Evolutionary conservation across 2,113 vertebrate genomes (phyloP).

Genomic region (Saccopteryx leptura): DNA sequence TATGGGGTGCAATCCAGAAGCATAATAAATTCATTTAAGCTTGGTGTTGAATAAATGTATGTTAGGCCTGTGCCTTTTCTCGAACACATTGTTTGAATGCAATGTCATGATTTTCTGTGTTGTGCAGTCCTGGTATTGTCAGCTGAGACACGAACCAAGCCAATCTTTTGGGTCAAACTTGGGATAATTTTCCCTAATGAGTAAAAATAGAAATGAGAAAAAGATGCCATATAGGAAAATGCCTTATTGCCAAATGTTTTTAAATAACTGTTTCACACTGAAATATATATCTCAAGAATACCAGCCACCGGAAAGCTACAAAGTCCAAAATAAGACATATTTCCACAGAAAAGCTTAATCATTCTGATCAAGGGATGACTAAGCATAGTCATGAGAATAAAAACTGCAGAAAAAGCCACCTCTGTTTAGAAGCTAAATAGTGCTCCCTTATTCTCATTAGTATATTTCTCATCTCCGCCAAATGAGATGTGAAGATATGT

Average conservation of each 20-base stretch:
- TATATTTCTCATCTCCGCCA: slow-evolving; percentile 83
- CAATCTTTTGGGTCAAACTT: slow-evolving; percentile 67
- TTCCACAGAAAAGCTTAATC: slow-evolving; percentile 80
- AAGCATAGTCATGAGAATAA: slow-evolving; percentile 72
- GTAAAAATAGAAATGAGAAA: slow-evolving; percentile 62
- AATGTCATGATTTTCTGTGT: slow-evolving; percentile 62
- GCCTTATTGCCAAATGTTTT: slow-evolving; percentile 71
- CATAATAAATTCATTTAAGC: slow-evolving; percentile 82
- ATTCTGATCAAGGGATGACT: slow-evolving; percentile 82
- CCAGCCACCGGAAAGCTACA: slow-evolving; percentile 67
- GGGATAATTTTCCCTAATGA: slow-evolving; percentile 63
- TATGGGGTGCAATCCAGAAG: slow-evolving; percentile 78
- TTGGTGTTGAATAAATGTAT: slow-evolving; percentile 80
- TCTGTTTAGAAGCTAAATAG: slow-evolving; percentile 83
- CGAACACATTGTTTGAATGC: slow-evolving; percentile 74
- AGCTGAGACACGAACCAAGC: slow-evolving; percentile 73
- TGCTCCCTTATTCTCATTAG: slow-evolving; percentile 83
- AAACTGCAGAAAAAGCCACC: slow-evolving; percentile 78
- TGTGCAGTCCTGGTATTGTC: slow-evolving; percentile 71
- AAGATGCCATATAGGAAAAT: slow-evolving; percentile 60
- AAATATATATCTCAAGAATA: slow-evolving; percentile 76
- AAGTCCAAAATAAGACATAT: slow-evolving; percentile 74
- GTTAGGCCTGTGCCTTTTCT: slow-evolving; percentile 66
- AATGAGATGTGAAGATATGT: slow-evolving; percentile 85
- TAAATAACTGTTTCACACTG: slow-evolving; percentile 72